Base-by-base conservation (phyloP, 1,140 invertebrate species). In the Physella acuta region DNA sequence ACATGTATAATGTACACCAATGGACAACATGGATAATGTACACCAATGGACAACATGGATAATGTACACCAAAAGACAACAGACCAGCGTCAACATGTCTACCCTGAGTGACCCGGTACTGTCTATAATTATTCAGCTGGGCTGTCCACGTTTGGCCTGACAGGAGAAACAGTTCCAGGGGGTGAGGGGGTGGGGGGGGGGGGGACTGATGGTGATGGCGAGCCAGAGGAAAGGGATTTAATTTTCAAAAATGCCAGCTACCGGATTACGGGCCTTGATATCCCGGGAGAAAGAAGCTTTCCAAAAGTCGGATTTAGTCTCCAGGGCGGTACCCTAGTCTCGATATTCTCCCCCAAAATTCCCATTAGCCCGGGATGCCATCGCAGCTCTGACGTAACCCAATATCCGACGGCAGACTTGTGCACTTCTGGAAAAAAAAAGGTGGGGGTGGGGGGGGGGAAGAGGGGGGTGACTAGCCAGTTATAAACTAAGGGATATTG, bases 291-390 rank as follows among this genome's bases (percentile, higher is more conserved):
- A 34, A 36, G 56, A 59, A 34, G 31, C 56, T 59, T 17, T 59
- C 30, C 56, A 59, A 59, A 59, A 59, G 56, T 59, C 56, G 56
- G 56, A 59, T 59, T 59, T 59, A 59, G 56, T 59, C 28, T 59
- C 33, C 14, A 34, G 56, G 33, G 28, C n/a, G 56, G 33, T 59
- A 59, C 56, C 31, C 33, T 30, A 59, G 36, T 30, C 56, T 59
- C 33, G 16, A 34, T 36, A 36, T 59, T 31, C 56, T 17, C 28
- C 28, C 56, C 20, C 8, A 44, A 59, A 59, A 59, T 59, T 59
- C 56, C 56, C 56, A 59, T 59, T 59, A 59, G 56, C 3, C n/a
- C 14, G 31, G 11, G 20, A 2, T 30, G 56, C 8, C 31, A 30
- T 33, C n/a, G 39, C 24, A 36, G 30, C 31, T 31, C 56, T 59